Evolutionary conservation across 1,140 invertebrate species (phyloP).

Genomic region (Mactra quadrangularis): DNA sequence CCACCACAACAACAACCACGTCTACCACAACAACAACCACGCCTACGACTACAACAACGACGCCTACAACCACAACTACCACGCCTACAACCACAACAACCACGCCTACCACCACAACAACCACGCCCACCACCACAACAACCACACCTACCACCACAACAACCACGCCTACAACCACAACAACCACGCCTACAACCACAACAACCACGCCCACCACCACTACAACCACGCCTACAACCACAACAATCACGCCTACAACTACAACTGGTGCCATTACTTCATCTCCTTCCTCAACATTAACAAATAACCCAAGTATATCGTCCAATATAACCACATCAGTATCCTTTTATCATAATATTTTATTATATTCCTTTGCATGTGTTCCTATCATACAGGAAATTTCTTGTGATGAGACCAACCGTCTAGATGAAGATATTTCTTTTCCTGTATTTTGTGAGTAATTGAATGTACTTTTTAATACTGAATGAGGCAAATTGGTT

Average conservation of each 20-base stretch:
- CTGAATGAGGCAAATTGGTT: no score
- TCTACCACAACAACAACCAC: no score
- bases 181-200: not conserved
- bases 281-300: not conserved
- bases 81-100: conserved; percentile 6
- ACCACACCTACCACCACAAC: not conserved
- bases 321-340: not conserved
- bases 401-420: no score
- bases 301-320: not conserved
- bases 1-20: no score
- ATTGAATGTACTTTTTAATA: no score
- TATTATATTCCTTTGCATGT: no score
- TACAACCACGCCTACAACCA: not conserved
- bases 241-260: not conserved
- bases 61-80: no score
- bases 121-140: not conserved
- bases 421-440: no score
- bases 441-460: no score
- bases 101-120: not conserved
- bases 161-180: not conserved
- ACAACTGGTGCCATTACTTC: not conserved
- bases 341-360: not conserved
- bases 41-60: no score
- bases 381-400: no score
- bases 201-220: not conserved